phyloP scores from a whole-genome alignment of 2,113 vertebrate species.

The Chelonoidis abingdonii region DNA sequence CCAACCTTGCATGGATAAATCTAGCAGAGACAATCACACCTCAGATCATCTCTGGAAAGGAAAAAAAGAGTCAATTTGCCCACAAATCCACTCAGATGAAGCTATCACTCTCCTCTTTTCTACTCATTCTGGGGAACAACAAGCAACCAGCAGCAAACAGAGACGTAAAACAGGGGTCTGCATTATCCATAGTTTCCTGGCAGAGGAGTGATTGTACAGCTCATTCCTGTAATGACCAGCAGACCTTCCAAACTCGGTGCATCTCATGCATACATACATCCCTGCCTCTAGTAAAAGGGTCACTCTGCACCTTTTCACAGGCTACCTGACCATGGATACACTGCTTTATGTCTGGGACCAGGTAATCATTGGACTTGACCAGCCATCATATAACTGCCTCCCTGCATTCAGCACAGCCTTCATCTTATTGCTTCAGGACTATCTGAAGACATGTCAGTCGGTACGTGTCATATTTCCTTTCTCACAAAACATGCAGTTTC shows the following conservation, averaged over 20 bases:
- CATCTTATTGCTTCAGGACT: constrained; percentile 27
- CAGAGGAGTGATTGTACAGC: not conserved
- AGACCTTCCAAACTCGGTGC: not conserved
- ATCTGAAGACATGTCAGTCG: constrained; percentile 4
- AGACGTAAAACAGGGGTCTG: not conserved
- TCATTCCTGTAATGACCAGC: not conserved
- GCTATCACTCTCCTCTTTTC: not conserved
- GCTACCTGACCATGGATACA: constrained; percentile 46
- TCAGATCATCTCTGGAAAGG: not conserved
- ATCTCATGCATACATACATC: not conserved
- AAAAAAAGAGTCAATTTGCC: not conserved
- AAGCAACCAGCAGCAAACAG: not conserved
- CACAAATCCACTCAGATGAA: not conserved
- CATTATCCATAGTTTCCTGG: not conserved
- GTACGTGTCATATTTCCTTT: constrained; percentile 14
- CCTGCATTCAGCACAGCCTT: constrained; percentile 24
- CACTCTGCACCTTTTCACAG: not conserved
- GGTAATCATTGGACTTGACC: constrained; percentile 48
- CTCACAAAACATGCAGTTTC: not conserved
- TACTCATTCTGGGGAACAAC: not conserved
- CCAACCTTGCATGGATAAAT: not conserved
- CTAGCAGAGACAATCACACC: not conserved
- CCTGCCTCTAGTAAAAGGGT: not conserved
- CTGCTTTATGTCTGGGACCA: constrained; percentile 67
- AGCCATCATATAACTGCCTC: constrained; percentile 30